These are phyloP conservation scores for Apeira syringaria DNA, from an alignment of 2,888 invertebrate genomes.

Conservation along the genomic window DNA sequence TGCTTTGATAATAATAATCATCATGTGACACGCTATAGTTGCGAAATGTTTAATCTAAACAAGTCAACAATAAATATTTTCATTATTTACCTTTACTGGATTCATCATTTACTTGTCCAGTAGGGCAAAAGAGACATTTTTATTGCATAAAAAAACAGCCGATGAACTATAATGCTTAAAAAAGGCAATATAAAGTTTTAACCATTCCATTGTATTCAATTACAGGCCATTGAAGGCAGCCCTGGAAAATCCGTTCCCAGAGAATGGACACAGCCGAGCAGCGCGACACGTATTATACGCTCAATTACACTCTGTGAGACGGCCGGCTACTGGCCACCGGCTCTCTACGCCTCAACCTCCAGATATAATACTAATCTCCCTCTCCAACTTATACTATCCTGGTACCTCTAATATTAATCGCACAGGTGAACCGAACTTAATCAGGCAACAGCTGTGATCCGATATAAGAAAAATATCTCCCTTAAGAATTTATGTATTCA, in stretches of 20 bases:
- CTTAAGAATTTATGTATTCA: constrained; percentile 4
- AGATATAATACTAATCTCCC: constrained; percentile 27
- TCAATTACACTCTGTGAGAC: constrained; percentile 66
- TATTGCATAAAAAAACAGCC: too few relatives aligned
- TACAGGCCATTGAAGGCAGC: constrained; percentile 40
- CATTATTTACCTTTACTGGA: too few relatives aligned
- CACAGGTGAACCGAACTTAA: constrained; percentile 34
- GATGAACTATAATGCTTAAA: too few relatives aligned
- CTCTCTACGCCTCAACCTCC: constrained; percentile 30
- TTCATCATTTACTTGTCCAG: too few relatives aligned
- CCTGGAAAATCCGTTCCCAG: constrained; percentile 55
- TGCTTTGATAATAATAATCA: too few relatives aligned
- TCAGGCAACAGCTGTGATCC: constrained; percentile 26
- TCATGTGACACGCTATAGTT: too few relatives aligned
- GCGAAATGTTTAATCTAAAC: too few relatives aligned
- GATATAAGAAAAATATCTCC: constrained; percentile 21
- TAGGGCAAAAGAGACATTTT: too few relatives aligned
- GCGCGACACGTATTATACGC: constrained; percentile 65
- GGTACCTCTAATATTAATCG: constrained; percentile 32
- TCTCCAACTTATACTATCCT: constrained; percentile 29
- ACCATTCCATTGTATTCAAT: constrained; percentile 9
- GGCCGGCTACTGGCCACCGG: constrained; percentile 29
- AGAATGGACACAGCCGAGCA: constrained; percentile 63
- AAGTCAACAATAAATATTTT: too few relatives aligned
- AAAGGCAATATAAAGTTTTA: too few relatives aligned